phyloP scores from a whole-genome alignment of 1,140 invertebrate species.

The Caerostris darwini region DNA sequence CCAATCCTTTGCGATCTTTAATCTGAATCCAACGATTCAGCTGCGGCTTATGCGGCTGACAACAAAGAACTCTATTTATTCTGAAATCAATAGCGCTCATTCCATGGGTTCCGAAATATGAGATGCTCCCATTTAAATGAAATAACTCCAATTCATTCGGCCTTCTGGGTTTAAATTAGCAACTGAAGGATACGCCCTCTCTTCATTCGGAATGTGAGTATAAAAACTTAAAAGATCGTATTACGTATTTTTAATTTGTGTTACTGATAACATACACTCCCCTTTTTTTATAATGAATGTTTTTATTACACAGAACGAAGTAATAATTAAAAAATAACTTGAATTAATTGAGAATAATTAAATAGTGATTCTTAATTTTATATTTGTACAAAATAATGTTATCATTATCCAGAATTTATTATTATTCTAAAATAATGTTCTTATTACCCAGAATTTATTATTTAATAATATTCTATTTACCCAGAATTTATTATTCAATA shows the following conservation, averaged over 20 bases:
- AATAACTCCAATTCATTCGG: slow-evolving; percentile 1
- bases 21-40: background rate
- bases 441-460: too few species aligned
- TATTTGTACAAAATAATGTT: too few species aligned
- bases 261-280: too few species aligned
- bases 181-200: background rate
- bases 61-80: slow-evolving; percentile 9
- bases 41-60: background rate
- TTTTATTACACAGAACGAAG: too few species aligned
- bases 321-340: too few species aligned
- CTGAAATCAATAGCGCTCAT: background rate
- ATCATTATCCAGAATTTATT: too few species aligned
- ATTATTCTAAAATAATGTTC: too few species aligned
- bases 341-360: too few species aligned
- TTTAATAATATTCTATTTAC: too few species aligned
- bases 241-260: background rate
- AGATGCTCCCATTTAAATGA: slow-evolving; percentile 16
- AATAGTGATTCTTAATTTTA: too few species aligned
- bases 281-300: too few species aligned
- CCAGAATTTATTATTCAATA: too few species aligned
- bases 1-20: background rate
- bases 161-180: slow-evolving; percentile 17
- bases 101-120: background rate
- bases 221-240: background rate
- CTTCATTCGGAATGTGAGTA: background rate